A percentile compares a stretch with the other conserved stretches of the same genome.
phyloP scores from a whole-genome alignment of 2,113 vertebrate genomes.

The Sminthopsis crassicaudata region DNA sequence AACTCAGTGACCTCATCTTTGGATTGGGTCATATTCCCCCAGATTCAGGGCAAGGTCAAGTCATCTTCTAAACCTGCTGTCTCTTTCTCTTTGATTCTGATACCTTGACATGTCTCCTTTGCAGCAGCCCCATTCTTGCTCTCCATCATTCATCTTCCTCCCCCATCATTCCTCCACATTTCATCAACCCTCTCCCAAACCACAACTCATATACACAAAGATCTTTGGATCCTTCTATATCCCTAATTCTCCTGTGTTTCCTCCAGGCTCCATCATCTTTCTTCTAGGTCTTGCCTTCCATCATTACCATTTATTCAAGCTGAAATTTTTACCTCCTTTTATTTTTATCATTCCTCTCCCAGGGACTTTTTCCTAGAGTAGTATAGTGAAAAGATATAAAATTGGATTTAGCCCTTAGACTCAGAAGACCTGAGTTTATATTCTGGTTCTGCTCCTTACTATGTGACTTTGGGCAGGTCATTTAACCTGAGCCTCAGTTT shows the following conservation, averaged over 20 bases:
- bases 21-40: slow-evolving; percentile 29
- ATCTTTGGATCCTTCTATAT: background rate
- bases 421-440: background rate
- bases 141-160: background rate
- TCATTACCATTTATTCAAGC: background rate
- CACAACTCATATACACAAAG: background rate
- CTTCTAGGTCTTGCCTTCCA: background rate
- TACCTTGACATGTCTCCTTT: background rate
- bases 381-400: background rate
- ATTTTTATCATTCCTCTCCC: background rate
- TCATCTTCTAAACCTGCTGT: slow-evolving; percentile 15
- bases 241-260: background rate
- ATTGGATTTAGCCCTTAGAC: background rate
- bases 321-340: background rate
- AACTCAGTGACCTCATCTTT: slow-evolving; percentile 52
- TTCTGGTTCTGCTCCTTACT: background rate
- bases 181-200: background rate
- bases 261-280: background rate
- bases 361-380: background rate
- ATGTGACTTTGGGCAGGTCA: background rate
- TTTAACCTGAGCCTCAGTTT: background rate
- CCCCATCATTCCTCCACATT: background rate
- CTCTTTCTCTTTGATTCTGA: background rate
- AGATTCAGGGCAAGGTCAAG: background rate
- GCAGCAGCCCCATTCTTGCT: background rate